Base-by-base conservation (phyloP, 2,888 invertebrate genomes). In the Drosophila helvetica region DNA sequence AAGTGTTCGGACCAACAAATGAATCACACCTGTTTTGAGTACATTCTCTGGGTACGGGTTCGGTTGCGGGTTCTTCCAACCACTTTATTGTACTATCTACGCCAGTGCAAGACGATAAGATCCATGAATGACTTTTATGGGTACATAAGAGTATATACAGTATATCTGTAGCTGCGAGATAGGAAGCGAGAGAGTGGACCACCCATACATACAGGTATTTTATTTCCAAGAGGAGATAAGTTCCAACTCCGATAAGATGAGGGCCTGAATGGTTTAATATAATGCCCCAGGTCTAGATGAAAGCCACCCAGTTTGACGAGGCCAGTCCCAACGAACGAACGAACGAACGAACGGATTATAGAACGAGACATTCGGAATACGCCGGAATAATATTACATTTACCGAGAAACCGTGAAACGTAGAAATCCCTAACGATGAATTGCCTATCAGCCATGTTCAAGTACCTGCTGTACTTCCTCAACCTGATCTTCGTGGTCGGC, bases 401-500 rank as follows among this genome's bases (percentile, higher is more conserved):
- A 61, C 22, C 50, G 38, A 59, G 52, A 38, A 18, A 63, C 51
- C 52, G 51, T 74, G 33, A 57, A 45, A 50, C n/a, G 48, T n/a
- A 30, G 52, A 50, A 62, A 53, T 17, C 30, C 45, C 63, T 42
- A 74, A 90, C 82, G 68, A 91, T 91, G 91, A 89, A 91, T 79
- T 91, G 90, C 60, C 33, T 90, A 48, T 88, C 87, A 56, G 69
- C 88, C 46, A 86, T 79, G 66, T 75, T 91, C 27, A 91, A 91
- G 88, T 91, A 91, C 74, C 70, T 91, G 55, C 65, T 91, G 61
- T 91, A 90, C 81, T 62, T 90, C 33, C 86, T 90, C 46, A 91
- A 91, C 80, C 56, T 91, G 55, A 55, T 91, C 52, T 91, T 91
- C 81, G 73, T 91, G 89, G 91, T 96, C 89, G 94, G 95, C 75